A percentile compares a stretch with the other conserved stretches of the same genome.
phyloP scores from a whole-genome alignment of 2,888 invertebrate genomes.

The Gasteruption jaculator region DNA sequence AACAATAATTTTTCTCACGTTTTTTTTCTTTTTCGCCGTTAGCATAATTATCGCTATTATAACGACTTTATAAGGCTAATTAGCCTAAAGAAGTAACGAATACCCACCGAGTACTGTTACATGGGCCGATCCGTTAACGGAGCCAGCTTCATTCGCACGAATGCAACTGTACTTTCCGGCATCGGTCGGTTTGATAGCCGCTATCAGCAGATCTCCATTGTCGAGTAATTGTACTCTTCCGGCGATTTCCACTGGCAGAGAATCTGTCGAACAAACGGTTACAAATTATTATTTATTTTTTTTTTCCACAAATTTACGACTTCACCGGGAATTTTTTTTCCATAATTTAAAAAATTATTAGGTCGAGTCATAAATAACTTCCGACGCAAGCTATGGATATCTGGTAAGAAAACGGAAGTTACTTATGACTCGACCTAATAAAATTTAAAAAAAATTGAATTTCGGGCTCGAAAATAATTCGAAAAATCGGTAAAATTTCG shows the following conservation, averaged over 20 bases:
- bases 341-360: no score
- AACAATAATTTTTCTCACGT: no score
- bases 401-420: no score
- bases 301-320: no score
- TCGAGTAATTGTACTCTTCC: slow-evolving; percentile 82
- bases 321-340: no score
- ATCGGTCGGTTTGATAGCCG: slow-evolving; percentile 77
- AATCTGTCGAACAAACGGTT: no score
- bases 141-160: slow-evolving; percentile 85
- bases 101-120: slow-evolving; percentile 76
- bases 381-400: no score
- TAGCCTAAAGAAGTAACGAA: slow-evolving; percentile 13
- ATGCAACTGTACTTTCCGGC: slow-evolving; percentile 87
- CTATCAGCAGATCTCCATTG: slow-evolving; percentile 82
- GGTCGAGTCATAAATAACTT: no score
- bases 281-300: no score
- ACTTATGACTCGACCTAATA: no score
- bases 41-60: neutral
- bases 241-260: slow-evolving; percentile 61
- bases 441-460: no score
- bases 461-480: no score
- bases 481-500: slow-evolving; percentile 3
- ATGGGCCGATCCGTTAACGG: slow-evolving; percentile 75
- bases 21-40: neutral
- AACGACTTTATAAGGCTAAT: neutral